phyloP scores from a whole-genome alignment of 2,113 vertebrate genomes.

The Azemiops feae region DNA sequence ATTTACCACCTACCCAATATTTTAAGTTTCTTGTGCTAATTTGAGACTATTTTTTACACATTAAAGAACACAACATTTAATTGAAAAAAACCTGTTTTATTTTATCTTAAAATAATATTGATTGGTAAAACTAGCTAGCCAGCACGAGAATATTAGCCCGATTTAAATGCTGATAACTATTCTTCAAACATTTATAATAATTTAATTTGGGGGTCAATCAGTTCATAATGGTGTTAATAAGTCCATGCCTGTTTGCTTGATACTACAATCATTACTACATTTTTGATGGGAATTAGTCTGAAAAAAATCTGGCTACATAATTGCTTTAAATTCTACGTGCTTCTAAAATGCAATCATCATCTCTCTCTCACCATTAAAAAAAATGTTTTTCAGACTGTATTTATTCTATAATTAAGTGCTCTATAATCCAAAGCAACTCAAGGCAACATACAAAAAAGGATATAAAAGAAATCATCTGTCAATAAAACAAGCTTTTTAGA shows the following conservation, averaged over 20 bases:
- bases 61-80: not conserved
- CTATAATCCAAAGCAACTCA: not conserved
- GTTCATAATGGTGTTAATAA: not conserved
- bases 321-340: not conserved
- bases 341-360: not conserved
- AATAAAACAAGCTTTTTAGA: not conserved
- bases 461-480: not conserved
- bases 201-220: not conserved
- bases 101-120: not conserved
- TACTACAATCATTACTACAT: not conserved
- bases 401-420: not conserved
- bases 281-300: not conserved
- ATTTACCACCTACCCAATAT: not conserved
- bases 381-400: not conserved
- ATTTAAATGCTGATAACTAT: not conserved
- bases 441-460: not conserved
- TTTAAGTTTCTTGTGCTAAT: not conserved
- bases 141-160: not conserved
- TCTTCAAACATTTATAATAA: not conserved
- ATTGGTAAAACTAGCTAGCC: not conserved
- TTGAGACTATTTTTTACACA: not conserved
- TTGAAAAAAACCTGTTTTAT: not conserved
- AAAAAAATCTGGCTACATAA: not conserved
- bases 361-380: not conserved
- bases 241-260: not conserved